Conservation (phyloP, 1,140 invertebrate species). For the Scaptomyza hsui region DNA sequence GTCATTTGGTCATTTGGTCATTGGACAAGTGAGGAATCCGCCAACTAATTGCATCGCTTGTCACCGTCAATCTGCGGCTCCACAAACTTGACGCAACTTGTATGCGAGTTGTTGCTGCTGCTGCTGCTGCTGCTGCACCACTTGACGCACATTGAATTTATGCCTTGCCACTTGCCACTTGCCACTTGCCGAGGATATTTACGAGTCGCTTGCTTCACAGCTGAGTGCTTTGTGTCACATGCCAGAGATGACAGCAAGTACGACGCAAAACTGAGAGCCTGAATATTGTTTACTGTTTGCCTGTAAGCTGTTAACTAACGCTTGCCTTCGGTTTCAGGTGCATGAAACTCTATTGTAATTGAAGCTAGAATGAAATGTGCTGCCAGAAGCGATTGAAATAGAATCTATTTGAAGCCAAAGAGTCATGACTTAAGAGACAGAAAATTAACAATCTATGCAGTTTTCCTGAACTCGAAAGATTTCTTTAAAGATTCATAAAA, state of each 20-base stretch:
- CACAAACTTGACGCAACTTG: slow-evolving; percentile 13
- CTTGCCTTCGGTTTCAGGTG: not conserved
- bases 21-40: slow-evolving; percentile 18
- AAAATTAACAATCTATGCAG: no score
- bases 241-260: slow-evolving; percentile 14
- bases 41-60: slow-evolving; percentile 44
- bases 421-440: no score
- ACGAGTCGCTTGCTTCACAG: slow-evolving; percentile 21
- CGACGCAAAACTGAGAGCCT: not conserved
- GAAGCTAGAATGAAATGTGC: no score
- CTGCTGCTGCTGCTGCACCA: slow-evolving; percentile 13
- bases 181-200: slow-evolving; percentile 38
- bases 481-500: no score
- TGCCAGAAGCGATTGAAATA: no score
- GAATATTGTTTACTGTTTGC: not conserved
- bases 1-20: slow-evolving; percentile 16
- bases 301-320: not conserved
- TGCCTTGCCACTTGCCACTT: slow-evolving; percentile 39
- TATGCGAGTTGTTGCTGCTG: slow-evolving; percentile 6
- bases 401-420: no score
- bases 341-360: not conserved
- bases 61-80: slow-evolving; percentile 39
- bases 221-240: slow-evolving; percentile 23
- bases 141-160: slow-evolving; percentile 53
- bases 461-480: no score